phyloP scores from a whole-genome alignment of 2,888 invertebrate genomes.

The Elegia similella region DNA sequence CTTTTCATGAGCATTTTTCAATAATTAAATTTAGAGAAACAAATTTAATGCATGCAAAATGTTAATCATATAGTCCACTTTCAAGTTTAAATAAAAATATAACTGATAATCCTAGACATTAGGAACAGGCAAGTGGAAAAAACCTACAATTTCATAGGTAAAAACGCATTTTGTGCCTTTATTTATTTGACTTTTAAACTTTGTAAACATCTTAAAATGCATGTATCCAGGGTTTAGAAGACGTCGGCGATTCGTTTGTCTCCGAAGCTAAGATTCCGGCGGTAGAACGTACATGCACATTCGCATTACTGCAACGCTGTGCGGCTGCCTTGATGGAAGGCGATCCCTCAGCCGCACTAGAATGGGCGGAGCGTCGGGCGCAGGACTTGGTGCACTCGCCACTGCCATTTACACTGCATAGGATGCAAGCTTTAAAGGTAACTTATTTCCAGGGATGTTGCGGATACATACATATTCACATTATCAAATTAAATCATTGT shows the following conservation, averaged over 20 bases:
- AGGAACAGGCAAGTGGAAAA: too few species aligned
- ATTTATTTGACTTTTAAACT: too few species aligned
- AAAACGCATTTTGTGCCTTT: too few species aligned
- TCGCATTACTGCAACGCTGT: slow-evolving; percentile 86
- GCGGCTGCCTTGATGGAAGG: slow-evolving; percentile 91
- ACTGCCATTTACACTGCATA: slow-evolving; percentile 70
- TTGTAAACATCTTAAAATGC: not conserved
- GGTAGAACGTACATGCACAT: slow-evolving; percentile 67
- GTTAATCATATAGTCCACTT: too few species aligned
- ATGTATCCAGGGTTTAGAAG: slow-evolving; percentile 85
- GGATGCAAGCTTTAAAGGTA: slow-evolving; percentile 73
- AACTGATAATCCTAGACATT: too few species aligned
- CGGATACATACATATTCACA: too few species aligned
- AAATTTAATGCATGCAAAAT: too few species aligned
- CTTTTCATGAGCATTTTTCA: too few species aligned
- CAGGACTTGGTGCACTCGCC: slow-evolving; percentile 84
- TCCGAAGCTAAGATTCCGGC: slow-evolving; percentile 75
- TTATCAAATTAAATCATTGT: too few species aligned
- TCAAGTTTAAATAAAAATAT: too few species aligned
- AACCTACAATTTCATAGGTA: too few species aligned
- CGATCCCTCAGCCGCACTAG: slow-evolving; percentile 91
- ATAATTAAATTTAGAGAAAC: too few species aligned
- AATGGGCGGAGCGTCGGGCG: slow-evolving; percentile 91
- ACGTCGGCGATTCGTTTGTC: slow-evolving; percentile 90
- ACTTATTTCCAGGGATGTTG: not conserved